phyloP scores from a whole-genome alignment of 2,888 invertebrate species.

The Drosophila villosipedis region DNA sequence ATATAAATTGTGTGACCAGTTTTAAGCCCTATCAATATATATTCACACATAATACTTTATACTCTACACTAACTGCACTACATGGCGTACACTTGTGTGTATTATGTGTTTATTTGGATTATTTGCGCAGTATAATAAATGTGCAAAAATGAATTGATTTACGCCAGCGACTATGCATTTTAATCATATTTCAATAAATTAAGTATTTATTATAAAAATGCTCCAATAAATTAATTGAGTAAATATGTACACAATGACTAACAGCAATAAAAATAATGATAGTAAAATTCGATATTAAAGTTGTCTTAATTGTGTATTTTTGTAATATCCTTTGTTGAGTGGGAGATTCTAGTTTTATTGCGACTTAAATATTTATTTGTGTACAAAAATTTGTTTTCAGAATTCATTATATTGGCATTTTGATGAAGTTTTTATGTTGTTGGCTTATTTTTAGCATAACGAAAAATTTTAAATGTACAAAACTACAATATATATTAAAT shows the following conservation, averaged over 20 bases:
- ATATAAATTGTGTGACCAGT: constrained; percentile 74
- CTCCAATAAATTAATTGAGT: constrained; percentile 71
- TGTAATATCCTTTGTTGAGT: not conserved
- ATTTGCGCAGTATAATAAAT: constrained; percentile 61
- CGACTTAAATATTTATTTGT: too few relatives aligned
- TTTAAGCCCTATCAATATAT: constrained; percentile 38
- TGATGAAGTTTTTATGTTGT: not conserved
- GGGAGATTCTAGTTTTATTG: not conserved
- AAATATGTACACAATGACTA: constrained; percentile 49
- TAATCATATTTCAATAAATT: constrained; percentile 81
- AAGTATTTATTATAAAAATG: constrained; percentile 74
- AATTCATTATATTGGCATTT: not conserved
- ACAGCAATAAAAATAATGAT: constrained; percentile 2
- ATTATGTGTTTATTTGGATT: constrained; percentile 1
- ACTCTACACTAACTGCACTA: not conserved
- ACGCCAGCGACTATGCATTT: constrained; percentile 61
- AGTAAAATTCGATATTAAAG: constrained; percentile 11
- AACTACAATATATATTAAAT: not conserved
- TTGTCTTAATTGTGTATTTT: not conserved
- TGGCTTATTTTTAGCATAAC: not conserved
- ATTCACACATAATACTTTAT: constrained; percentile 60
- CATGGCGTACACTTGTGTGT: not conserved
- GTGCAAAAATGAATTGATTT: constrained; percentile 77
- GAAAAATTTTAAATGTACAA: not conserved
- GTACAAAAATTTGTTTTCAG: too few relatives aligned